These are phyloP conservation scores for Leucoptera coffeella DNA, from an alignment of 2,888 invertebrate genomes.

Conservation along the genomic window DNA sequence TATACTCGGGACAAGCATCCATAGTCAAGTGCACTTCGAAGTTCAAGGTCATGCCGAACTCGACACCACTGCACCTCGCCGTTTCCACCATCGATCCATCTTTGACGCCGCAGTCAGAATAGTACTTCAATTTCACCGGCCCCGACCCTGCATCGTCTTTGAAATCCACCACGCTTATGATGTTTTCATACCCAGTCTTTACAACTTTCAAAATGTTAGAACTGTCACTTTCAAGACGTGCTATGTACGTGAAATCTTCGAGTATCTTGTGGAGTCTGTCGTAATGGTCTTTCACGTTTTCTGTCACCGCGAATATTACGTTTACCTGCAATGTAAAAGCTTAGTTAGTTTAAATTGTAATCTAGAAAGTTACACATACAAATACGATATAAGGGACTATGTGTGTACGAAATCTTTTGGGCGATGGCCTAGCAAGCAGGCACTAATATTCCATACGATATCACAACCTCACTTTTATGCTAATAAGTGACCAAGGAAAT, in stretches of 20 bases:
- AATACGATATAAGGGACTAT: too few species aligned
- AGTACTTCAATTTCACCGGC: constrained; percentile 62
- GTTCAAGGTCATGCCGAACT: constrained; percentile 56
- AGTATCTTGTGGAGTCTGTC: constrained; percentile 62
- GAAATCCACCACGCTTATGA: constrained; percentile 60
- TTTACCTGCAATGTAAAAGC: constrained; percentile 55
- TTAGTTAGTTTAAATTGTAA: too few species aligned
- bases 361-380: too few species aligned
- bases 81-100: constrained; percentile 34
- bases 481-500: too few species aligned
- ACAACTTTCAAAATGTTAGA: constrained; percentile 82
- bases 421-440: too few species aligned
- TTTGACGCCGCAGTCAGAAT: constrained; percentile 61
- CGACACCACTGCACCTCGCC: constrained; percentile 55
- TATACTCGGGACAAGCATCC: constrained; percentile 47
- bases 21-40: constrained; percentile 59
- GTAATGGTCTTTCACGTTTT: constrained; percentile 61
- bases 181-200: constrained; percentile 70
- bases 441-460: too few species aligned
- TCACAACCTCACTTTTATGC: too few species aligned
- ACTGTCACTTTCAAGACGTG: constrained; percentile 73
- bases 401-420: too few species aligned
- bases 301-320: constrained; percentile 82
- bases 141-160: constrained; percentile 54
- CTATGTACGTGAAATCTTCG: constrained; percentile 68